Evolutionary conservation across 2,113 vertebrate genomes (phyloP), one percentile per base, ranked within the genome.

Genomic region (Gasterosteus nipponicus): DNA sequence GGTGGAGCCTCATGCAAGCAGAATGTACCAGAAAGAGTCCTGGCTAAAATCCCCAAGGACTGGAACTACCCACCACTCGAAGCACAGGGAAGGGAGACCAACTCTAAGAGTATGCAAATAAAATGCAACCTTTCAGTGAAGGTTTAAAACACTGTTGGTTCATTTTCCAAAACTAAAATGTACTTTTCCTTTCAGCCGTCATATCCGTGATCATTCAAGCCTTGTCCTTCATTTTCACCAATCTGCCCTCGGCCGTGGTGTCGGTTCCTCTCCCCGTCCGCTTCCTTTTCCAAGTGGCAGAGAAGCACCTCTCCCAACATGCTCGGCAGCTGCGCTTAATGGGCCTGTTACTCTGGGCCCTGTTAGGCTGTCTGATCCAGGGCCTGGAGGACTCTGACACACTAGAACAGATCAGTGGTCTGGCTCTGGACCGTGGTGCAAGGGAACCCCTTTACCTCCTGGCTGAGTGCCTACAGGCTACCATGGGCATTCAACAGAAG

Each of bases 151-250:
- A 51, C 44, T 9, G 39, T 19, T 3, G 22, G 7, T 9, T 31
- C 49, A 18, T 39, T 69, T 65, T 76, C 3, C 10, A 19, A 62
- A 39, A 53, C n/a, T 71, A 65, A 59, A 53, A 10, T 54, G 61
- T 79, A 22, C 69, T 29, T 42, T 26, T 78, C 18, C 38, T 54
- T 77, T 59, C 86, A 98, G 96, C 93, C 84, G 90, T 93, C 81
- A 92, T 90, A 77, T 93, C 89, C 64, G 91, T 96, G 88, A 92
- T 93, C 82, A 93, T 96, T 89, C 95, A 97, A 91, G 96, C 95
- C 77, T 85, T 98, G 64, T 96, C 96, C 92, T 96, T 97, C 94
- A 92, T 98, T 91, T 96, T 98, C 93, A 94, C 94, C 93, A 96
- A 96, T 92, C 94, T 99, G 92, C 96, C 97, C 83, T 93, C 94